Evolutionary conservation across 2,797 vertebrate species (phyloP).

Genomic region (Pampus argenteus): DNA sequence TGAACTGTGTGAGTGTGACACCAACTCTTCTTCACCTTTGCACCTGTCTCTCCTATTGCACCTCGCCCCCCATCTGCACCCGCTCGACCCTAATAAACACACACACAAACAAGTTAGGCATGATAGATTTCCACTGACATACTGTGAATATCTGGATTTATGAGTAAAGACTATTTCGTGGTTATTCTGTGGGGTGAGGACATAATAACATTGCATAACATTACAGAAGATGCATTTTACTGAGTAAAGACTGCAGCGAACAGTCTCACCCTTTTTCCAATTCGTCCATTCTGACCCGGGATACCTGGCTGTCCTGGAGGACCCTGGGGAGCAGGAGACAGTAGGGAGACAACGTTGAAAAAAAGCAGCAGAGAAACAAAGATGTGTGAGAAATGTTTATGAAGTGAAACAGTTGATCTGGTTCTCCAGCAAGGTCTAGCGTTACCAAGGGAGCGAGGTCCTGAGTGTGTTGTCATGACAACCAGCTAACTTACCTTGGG

Average conservation of each 20-base stretch:
- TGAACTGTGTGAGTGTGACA: background rate
- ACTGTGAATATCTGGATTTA: background rate
- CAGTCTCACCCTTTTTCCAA: conserved; percentile 90
- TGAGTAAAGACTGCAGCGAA: background rate
- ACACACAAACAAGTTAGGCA: background rate
- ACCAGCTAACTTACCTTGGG: conserved; percentile 84
- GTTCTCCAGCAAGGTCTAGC: background rate
- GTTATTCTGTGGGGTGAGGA: background rate
- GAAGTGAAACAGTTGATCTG: background rate
- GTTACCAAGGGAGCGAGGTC: background rate
- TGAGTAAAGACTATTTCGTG: background rate
- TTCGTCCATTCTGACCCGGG: conserved; percentile 89
- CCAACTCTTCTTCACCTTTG: conserved; percentile 87
- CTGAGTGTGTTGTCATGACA: conserved; percentile 13
- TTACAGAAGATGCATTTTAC: background rate
- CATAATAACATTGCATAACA: background rate
- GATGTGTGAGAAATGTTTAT: background rate
- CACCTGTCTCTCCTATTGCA: conserved; percentile 91
- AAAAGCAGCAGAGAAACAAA: background rate
- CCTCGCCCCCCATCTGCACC: conserved; percentile 93
- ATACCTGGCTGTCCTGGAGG: conserved; percentile 88
- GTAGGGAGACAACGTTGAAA: background rate
- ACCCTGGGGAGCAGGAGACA: conserved; percentile 81
- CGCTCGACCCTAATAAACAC: conserved; percentile 87
- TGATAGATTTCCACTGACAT: background rate